Evolutionary conservation across 2,113 vertebrate genomes (phyloP).

Genomic region (Clarias batrachus): DNA sequence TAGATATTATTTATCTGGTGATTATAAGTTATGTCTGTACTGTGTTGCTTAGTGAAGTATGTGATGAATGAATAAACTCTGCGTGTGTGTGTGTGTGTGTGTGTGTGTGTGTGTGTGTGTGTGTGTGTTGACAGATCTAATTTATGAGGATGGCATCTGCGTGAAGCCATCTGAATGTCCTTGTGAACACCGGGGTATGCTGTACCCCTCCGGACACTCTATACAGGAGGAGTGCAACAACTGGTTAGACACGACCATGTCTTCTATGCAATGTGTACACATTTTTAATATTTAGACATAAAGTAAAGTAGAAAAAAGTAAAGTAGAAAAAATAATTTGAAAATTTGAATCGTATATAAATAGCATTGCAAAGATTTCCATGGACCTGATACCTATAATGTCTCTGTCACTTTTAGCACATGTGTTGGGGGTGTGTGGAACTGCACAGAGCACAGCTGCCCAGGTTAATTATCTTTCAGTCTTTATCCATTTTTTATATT

Average conservation of each 20-base stretch:
- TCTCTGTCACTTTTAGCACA: constrained; percentile 80
- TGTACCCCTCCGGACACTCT: constrained; percentile 78
- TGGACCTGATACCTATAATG: constrained; percentile 46
- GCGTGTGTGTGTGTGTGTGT: neutral
- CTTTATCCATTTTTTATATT: neutral
- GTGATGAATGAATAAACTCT: neutral
- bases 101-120: neutral
- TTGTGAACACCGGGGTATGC: constrained; percentile 85
- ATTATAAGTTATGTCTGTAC: neutral
- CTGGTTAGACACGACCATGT: constrained; percentile 75
- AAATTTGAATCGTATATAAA: neutral
- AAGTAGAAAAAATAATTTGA: neutral
- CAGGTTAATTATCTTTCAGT: constrained; percentile 72
- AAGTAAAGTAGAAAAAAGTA: neutral
- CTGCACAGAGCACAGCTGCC: constrained; percentile 86
- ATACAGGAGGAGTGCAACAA: constrained; percentile 91
- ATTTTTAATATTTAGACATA: neutral
- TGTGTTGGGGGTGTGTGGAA: constrained; percentile 87
- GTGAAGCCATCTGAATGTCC: constrained; percentile 86
- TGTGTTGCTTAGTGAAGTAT: neutral
- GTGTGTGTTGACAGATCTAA: constrained; percentile 73
- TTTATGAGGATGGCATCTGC: constrained; percentile 83
- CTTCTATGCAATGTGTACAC: neutral
- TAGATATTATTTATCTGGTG: neutral
- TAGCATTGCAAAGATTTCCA: neutral